Evolutionary conservation across 30 jellyfish, hydroid and myxozoan genomes (phyloP).

Genomic region (Chrysaora quinquecirrha): DNA sequence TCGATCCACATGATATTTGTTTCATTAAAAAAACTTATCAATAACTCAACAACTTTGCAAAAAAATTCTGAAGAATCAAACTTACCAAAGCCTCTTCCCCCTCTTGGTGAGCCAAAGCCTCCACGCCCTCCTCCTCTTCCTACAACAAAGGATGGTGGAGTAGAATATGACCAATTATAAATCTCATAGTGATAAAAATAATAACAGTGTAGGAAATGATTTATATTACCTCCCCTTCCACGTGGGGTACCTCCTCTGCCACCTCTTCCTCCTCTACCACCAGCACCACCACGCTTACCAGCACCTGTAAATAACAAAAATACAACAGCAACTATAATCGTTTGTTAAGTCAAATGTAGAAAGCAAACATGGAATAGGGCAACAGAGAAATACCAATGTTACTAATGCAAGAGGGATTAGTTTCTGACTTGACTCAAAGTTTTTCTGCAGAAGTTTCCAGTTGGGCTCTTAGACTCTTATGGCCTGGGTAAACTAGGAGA

Average conservation of each 20-base stretch:
- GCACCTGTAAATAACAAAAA: conserved; percentile 11
- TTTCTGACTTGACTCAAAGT: background rate
- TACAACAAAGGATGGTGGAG: background rate
- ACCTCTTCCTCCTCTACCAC: conserved; percentile 74
- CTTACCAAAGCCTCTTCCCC: conserved; percentile 42
- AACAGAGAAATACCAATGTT: too few relatives aligned
- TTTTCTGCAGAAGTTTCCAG: background rate
- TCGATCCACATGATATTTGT: too few relatives aligned
- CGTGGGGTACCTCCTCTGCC: conserved; percentile 78
- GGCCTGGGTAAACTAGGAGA: too few relatives aligned
- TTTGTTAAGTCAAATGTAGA: background rate
- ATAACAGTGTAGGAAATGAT: background rate
- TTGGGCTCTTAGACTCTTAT: background rate
- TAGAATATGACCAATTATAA: too few relatives aligned
- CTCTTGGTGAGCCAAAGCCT: conserved; percentile 48
- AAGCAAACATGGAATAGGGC: too few relatives aligned
- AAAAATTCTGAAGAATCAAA: background rate
- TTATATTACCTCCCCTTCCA: conserved; percentile 45
- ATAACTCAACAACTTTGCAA: too few relatives aligned
- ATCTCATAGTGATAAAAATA: background rate
- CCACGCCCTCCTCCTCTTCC: conserved; percentile 65
- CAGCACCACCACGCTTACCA: conserved; percentile 50
- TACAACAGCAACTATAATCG: background rate
- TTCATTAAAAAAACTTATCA: background rate
- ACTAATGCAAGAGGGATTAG: background rate